phyloP scores from a whole-genome alignment of 2,797 vertebrate genomes.

The Falco concolor region DNA sequence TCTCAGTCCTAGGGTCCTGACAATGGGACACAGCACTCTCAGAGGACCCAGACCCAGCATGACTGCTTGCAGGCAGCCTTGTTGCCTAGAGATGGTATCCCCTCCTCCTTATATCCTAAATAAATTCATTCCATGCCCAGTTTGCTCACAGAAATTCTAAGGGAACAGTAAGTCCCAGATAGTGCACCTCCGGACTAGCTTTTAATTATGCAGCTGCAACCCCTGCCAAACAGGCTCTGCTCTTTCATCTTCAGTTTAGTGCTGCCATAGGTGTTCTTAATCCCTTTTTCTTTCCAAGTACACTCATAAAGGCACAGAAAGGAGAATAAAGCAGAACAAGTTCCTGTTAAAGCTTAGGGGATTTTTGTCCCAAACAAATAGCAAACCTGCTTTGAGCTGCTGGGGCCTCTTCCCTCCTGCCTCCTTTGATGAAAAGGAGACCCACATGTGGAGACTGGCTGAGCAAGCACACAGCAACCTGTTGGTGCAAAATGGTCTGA shows the following conservation, averaged over 20 bases:
- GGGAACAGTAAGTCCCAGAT: not conserved
- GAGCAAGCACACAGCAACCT: not conserved
- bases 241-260: not conserved
- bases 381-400: not conserved
- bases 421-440: not conserved
- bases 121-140: not conserved
- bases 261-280: not conserved
- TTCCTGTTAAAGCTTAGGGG: not conserved
- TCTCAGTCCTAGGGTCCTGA: not conserved
- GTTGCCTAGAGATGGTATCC: not conserved
- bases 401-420: not conserved
- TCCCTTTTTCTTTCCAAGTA: not conserved
- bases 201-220: not conserved
- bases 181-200: not conserved
- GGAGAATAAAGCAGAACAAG: not conserved
- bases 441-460: not conserved
- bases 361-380: not conserved
- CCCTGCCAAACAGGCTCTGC: not conserved
- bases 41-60: not conserved
- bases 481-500: not conserved
- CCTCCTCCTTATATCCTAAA: not conserved
- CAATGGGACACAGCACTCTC: not conserved
- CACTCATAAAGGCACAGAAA: not conserved
- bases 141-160: not conserved
- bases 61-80: not conserved